phyloP scores from a whole-genome alignment of 1,140 invertebrate genomes.

The Nixonia krombeini region DNA sequence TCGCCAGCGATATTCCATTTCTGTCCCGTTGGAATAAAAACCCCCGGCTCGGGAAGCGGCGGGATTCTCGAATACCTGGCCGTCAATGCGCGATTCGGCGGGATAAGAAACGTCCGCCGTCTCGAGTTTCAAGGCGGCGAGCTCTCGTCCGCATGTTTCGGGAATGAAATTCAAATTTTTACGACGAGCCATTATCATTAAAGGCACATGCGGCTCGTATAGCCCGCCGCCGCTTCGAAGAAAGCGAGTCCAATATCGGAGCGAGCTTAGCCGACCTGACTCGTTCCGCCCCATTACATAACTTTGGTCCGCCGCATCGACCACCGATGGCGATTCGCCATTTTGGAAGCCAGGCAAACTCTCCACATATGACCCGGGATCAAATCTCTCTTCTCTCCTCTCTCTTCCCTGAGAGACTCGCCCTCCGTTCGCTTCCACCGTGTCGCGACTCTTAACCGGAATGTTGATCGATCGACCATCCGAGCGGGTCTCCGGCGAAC shows the following conservation, averaged over 20 bases:
- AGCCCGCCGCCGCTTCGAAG: constrained; percentile 31
- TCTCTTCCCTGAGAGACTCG: too few species aligned
- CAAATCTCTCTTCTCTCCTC: neutral
- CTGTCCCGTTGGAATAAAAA: neutral
- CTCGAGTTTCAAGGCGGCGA: constrained; percentile 53
- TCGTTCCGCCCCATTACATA: constrained; percentile 48
- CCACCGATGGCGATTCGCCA: constrained; percentile 36
- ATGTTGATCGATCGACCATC: too few species aligned
- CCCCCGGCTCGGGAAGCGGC: too few species aligned
- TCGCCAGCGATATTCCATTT: neutral
- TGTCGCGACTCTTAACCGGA: too few species aligned
- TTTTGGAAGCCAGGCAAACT: constrained; percentile 22
- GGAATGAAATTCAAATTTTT: constrained; percentile 62
- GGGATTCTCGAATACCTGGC: too few species aligned
- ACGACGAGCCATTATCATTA: constrained; percentile 54
- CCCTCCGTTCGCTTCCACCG: neutral
- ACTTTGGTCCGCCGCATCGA: constrained; percentile 34
- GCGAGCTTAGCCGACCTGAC: constrained; percentile 40
- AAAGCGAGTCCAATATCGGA: constrained; percentile 49
- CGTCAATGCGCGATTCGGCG: too few species aligned
- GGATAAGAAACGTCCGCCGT: neutral
- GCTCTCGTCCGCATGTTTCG: constrained; percentile 47
- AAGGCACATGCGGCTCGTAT: constrained; percentile 46
- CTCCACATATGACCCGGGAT: neutral
- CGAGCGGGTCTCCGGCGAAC: too few species aligned